Evolutionary conservation across 2,888 invertebrate genomes (phyloP), one percentile per base, ranked within the genome.

Genomic region (Sarcophaga rosellei): DNA sequence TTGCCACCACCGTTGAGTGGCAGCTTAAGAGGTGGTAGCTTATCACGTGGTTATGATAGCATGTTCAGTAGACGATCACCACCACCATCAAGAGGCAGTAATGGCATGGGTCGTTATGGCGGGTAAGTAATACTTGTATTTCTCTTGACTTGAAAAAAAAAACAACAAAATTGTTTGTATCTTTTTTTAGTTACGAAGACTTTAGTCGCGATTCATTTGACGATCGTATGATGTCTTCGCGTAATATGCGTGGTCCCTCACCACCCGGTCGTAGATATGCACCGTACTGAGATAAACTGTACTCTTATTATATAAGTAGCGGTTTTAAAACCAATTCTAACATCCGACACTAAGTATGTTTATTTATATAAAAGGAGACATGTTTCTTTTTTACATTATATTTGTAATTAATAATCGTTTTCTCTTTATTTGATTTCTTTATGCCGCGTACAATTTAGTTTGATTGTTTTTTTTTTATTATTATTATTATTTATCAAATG

Each of bases 141-240:
- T 53, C 4, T 15, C 53, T 53, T 3, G 15, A 4, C 10, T 15
- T 17, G 0, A 17, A 15, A 4, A 17, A 53, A 17, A 12, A 15
- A 17, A 47, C 12, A 15, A 15, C 0, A 12, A 47, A 47, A 12
- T 5, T 47, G 11, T 53, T 12, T 53, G 10, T 53, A 53, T 53
- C 12, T 53, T 53, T 17, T 17, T 17, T 17, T 91, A 96, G 97
- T 94, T 97, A 97, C 93, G 97, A 97, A 94, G 97, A 97, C 94
- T 97, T 97, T 93, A 97, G 97, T 94, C 95, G 97, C 89, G 97
- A 97, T 94, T 96, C 97, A 70, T 97, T 97, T 94, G 97, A 97
- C 94, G 97, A 97, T 91, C 95, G 97, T 93, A 96, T 93, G 90
- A 90, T 92, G 88, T 93, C 92, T 45, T 92, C 93, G n/a, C 91